Conservation (phyloP, 1,140 invertebrate genomes). For the Drosophila guanche region DNA sequence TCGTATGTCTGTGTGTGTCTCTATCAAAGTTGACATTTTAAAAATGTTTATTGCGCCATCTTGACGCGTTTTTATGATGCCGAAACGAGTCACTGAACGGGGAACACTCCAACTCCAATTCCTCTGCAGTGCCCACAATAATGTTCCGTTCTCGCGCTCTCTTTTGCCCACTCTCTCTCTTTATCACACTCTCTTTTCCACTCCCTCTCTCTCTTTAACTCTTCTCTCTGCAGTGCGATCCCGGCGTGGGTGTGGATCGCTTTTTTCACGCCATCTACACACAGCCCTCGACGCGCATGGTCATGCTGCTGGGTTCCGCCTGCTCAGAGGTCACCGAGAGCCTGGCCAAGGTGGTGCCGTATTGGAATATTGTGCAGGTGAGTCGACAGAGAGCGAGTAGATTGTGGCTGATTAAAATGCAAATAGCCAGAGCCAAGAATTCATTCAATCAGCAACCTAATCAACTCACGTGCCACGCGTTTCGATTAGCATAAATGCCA, state of each 20-base stretch:
- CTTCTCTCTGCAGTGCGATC: constrained; percentile 89
- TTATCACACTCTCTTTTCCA: neutral
- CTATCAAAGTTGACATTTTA: constrained; percentile 76
- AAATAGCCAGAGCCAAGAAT: constrained; percentile 22
- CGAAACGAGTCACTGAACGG: constrained; percentile 38
- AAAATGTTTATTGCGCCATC: constrained; percentile 79
- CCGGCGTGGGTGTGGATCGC: constrained; percentile 93
- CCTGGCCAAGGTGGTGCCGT: constrained; percentile 94
- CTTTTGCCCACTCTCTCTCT: neutral
- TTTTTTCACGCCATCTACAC: constrained; percentile 96
- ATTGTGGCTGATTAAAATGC: constrained; percentile 50
- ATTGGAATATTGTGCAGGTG: constrained; percentile 96
- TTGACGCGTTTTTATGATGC: constrained; percentile 63
- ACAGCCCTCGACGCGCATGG: constrained; percentile 87
- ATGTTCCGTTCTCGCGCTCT: neutral
- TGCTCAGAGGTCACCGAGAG: constrained; percentile 95
- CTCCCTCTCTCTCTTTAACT: neutral
- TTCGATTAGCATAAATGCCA: constrained; percentile 71
- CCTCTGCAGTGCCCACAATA: neutral
- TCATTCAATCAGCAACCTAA: constrained; percentile 69
- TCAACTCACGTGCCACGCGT: constrained; percentile 72
- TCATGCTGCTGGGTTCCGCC: constrained; percentile 92
- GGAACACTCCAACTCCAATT: neutral
- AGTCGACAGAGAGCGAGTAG: constrained; percentile 24
- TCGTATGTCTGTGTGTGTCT: constrained; percentile 23